phyloP scores from a whole-genome alignment of 2,797 vertebrate species.

The Vireo griseus region DNA sequence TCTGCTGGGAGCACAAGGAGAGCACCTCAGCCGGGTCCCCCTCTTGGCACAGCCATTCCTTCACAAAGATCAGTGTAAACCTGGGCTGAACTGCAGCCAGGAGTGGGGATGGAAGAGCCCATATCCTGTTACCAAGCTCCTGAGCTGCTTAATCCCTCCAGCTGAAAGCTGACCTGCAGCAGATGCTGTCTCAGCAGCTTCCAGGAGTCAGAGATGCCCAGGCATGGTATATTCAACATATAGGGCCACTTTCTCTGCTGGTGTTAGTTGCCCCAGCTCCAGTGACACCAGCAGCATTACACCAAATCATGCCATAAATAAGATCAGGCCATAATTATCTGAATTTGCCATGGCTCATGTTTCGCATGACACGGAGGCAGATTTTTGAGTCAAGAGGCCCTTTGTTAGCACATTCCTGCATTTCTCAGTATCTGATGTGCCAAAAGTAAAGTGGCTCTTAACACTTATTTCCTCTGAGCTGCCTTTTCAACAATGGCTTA shows the following conservation, averaged over 20 bases:
- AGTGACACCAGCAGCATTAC: not conserved
- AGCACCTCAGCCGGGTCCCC: fast-evolving
- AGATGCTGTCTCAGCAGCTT: not conserved
- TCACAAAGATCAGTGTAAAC: not conserved
- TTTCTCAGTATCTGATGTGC: not conserved
- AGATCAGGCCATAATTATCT: not conserved
- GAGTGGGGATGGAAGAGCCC: not conserved
- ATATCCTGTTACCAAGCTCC: not conserved
- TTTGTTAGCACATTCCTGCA: conserved; percentile 1
- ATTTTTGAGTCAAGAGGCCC: conserved; percentile 15
- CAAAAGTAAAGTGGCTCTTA: not conserved
- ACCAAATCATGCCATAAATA: not conserved
- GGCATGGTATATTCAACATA: not conserved
- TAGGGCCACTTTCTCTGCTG: not conserved
- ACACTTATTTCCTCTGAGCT: not conserved
- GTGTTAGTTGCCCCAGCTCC: not conserved
- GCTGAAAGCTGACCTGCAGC: conserved; percentile 39
- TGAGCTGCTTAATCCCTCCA: conserved; percentile 32
- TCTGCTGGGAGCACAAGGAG: not conserved
- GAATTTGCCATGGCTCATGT: not conserved
- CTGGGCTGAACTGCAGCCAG: conserved; percentile 7
- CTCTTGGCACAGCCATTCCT: not conserved
- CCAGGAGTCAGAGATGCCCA: not conserved
- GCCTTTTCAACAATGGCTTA: not conserved
- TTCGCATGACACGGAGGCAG: not conserved